These are phyloP conservation scores for Parnassius apollo DNA, from an alignment of 2,888 invertebrate species.

Conservation along the genomic window DNA sequence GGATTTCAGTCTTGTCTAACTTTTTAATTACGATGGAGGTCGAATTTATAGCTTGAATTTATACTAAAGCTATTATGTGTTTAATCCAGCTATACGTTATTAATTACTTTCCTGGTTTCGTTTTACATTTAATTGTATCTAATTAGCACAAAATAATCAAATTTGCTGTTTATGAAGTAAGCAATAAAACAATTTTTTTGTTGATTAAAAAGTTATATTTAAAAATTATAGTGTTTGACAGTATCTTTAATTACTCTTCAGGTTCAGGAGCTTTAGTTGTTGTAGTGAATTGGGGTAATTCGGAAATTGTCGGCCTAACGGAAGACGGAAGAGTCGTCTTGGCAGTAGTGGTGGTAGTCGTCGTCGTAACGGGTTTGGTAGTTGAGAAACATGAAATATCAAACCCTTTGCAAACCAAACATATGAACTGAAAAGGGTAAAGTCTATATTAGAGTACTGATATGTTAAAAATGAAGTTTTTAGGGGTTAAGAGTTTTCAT, in stretches of 20 bases:
- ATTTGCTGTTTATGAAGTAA: background rate
- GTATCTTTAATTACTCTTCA: background rate
- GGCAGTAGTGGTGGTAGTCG: conserved; percentile 3
- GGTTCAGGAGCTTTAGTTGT: background rate
- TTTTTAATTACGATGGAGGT: background rate
- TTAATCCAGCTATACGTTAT: background rate
- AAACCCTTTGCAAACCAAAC: conserved; percentile 21
- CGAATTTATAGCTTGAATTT: background rate
- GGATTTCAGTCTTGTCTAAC: background rate
- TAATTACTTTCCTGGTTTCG: background rate
- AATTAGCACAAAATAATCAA: too few species aligned
- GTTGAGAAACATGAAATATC: conserved; percentile 18
- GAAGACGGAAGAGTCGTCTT: conserved; percentile 11
- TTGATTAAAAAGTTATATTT: background rate
- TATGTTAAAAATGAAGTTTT: too few species aligned
- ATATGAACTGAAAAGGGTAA: conserved; percentile 14
- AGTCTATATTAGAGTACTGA: too few species aligned
- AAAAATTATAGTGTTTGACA: background rate
- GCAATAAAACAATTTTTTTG: background rate
- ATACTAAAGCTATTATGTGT: background rate
- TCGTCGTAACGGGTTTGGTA: background rate
- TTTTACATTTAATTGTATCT: too few species aligned
- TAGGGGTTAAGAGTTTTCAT: too few species aligned
- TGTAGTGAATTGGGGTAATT: background rate
- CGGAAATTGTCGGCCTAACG: conserved; percentile 11